Evolutionary conservation across 1,140 invertebrate genomes (phyloP), one percentile per base, ranked within the genome.

Genomic region (Helicoverpa zea): DNA sequence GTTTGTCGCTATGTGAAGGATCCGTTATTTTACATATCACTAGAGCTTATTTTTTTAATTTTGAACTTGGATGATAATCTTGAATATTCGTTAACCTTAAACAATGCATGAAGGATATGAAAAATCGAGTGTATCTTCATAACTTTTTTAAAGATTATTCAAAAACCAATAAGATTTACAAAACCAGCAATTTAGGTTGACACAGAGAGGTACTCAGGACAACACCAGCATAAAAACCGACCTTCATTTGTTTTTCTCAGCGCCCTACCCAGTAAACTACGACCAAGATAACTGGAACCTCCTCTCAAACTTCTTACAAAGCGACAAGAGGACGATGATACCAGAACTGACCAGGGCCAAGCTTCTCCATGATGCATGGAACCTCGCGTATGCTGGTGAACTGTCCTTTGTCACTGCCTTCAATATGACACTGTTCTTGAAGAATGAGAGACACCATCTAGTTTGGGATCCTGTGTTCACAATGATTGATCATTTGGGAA

Each of bases 261-360:
- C 97, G 1, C 97, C 98, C 75, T 98, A 97, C 88, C 96, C 97
- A 7, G 98, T 98, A 0, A 98, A 98, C 86, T 98, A 98, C 88
- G 98, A 98, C 83, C 81, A 91, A 7, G 88, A 95, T n/a, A 98
- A 98, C 87, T 98, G 98, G 98, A 96, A 97, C 81, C 95, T 97
- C 82, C 88, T 98, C 2, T 95, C 96, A 0, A 87, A 96, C 1
- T 98, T 95, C 87, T 90, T 98, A 3, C 95, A 96, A 86, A 94
- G 95, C 59, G 84, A 95, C 64, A 86, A 94, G 68, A 88, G 96
- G 74, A 84, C 91, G 1, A 90, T 86, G 3, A 97, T 98, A 78
- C 97, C 97, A 0, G 96, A 96, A 7, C 95, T 97, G 74, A 97
- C 97, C 0, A 95, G 97, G 76, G 97, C 97, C 0, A 98, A 98